Base-by-base conservation (phyloP, 2,888 invertebrate species). In the Perizoma affinitatum region DNA sequence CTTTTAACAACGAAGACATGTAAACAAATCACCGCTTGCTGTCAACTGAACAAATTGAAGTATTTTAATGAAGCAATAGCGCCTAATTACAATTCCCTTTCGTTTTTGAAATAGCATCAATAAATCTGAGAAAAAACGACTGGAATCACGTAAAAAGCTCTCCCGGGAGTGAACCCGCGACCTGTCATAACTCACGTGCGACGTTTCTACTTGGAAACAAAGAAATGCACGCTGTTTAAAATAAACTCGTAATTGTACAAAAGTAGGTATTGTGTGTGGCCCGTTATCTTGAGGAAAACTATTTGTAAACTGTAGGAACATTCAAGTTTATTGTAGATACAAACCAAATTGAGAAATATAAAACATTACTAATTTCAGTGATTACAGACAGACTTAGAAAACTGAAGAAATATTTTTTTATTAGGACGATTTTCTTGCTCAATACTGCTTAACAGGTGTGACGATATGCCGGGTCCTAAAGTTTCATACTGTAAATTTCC, bases 31-130 rank as follows among this genome's bases (percentile, higher is more conserved):
- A 88, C 84, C 64, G 67, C 56, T 58, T 43, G 71, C 74, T 83
- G 87, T 86, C 86, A 79, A 67, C 72, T 70, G 69, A 75, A 87
- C 87, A 81, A 88, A 89, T 84, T 75, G 76, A 84, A 86, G 75
- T 83, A 90, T 90, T 86, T 91, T 92, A 91, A 92, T 88, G 90
- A 90, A 82, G 78, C 81, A 72, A 77, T 71, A 76, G 75, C 71
- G 77, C 74, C 81, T 82, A 84, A 86, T 87, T 88, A 86, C 87
- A 77, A 81, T 79, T 82, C 84, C 83, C 80, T 74, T 66, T 70
- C n/a, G 81, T 73, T 73, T 76, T 76, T 72, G 73, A 75, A 72
- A 73, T 75, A 77, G 76, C 71, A 72, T 65, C 69, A 69, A 85
- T 83, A 83, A 84, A 86, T 85, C 72, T 60, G 69, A 65, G 61